Base-by-base conservation (phyloP, 2,113 vertebrate genomes). In the Pithys albifrons region DNA sequence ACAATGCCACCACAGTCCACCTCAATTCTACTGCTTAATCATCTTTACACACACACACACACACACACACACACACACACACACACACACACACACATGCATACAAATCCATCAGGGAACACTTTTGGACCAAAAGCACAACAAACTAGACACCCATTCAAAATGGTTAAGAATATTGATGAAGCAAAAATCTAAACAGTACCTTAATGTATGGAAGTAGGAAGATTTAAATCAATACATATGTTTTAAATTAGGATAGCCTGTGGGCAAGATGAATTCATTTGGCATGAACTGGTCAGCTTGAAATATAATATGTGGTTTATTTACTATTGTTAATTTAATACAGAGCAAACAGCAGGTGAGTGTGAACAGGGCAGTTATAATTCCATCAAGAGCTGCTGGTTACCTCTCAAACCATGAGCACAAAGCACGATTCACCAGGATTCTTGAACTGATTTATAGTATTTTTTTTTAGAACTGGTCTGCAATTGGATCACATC, bases 241-340 rank as follows among this genome's bases (percentile, higher is more conserved):
- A 58, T 93, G 93, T 82, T 96, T 94, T 85, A 74, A 94, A 95
- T 94, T 91, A 96, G 43, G 77, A 62, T 51, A 85, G 66, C 35
- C 74, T 79, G n/a, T 76, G 62, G 61, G 90, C 82, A 91, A 91
- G 95, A 93, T 8, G 0, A 96, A 96, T 95, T 92, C 29, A 95
- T 93, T 77, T 48, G 35, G 24, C 71, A 83, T 62, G 85, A 96
- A 89, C 22, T 51, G 75, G 72, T 89, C 87, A 88, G 46, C 55
- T 24, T 89, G 87, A 91, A 96, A 96, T 80, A 64, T 74, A 93
- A 96, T 89, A 92, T 49, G 33, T 1, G 2, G 70, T 93, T 97
- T 94, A 95, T 94, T 96, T 96, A 91, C 65, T 81, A 82, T 76
- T 91, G 79, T 96, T 92, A 96, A 96, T 48, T 65, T 86, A 89